Base-by-base conservation (phyloP, 2,113 vertebrate species). In the Lagenorhynchus albirostris region DNA sequence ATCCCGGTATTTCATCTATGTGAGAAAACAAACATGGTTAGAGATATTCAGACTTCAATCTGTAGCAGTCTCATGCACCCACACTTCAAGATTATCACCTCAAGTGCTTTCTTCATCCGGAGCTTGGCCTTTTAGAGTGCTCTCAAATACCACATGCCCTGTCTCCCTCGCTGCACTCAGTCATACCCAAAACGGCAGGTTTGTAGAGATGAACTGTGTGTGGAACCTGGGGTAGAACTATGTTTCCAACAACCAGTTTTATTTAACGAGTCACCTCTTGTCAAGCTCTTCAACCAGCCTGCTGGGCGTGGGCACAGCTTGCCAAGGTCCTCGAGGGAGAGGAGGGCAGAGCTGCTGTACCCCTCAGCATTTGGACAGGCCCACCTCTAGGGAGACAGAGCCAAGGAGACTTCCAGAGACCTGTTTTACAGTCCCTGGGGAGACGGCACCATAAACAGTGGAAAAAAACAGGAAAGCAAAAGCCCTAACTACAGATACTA, bases 1-100 rank as follows among this genome's bases (percentile, higher is more conserved):
- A 98, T 99, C 99, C 98, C 99, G 99, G 97, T 99, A 99, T 93
- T 99, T 99, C 99, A 99, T 99, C 99, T 99, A 91, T 0, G 47
- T 33, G 9, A 53, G 62, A 86, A 55, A 82, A 94, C 29, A 82
- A 60, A 95, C 8, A 77, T 3, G 13, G 82, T 41, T 65, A 67
- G 93, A 89, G 36, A 73, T 15, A 47, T 6, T 44, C 31, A 85
- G 9, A 67, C 33, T 53, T 67, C 21, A 33, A 63, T 68, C 29
- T 63, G 8, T 65, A 63, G 65, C 29, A 53, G 44, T 41, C 3
- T 10, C 50, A 15, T 1, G 17, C 4, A 71, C 3, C 12, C 7
- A 18, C 4, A 41, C 71, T 82, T 92, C 23, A 33, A 21, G 33
- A 90, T 15, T 50, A 91, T 73, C 50, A 68, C n/a, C 26, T 58